These are phyloP conservation scores for Araneus ventricosus DNA, from an alignment of 1,140 invertebrate species.

Conservation along the genomic window DNA sequence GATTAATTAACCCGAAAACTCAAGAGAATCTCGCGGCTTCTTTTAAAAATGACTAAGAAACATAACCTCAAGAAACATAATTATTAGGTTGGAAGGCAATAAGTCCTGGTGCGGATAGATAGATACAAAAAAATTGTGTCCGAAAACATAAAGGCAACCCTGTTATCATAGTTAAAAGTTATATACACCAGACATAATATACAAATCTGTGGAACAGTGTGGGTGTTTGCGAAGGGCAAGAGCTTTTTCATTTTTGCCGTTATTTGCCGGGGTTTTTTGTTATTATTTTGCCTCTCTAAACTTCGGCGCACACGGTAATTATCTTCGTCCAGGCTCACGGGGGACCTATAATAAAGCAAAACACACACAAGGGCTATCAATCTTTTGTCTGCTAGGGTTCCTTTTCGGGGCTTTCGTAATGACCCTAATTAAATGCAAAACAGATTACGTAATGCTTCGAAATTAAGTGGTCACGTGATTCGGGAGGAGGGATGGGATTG, in stretches of 20 bases:
- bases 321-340: conserved; percentile 17
- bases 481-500: background rate
- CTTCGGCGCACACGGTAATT: conserved; percentile 37
- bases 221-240: conserved; percentile 24
- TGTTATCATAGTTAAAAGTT: conserved; percentile 40
- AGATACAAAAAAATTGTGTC: background rate
- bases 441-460: conserved; percentile 61
- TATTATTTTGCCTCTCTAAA: conserved; percentile 16
- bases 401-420: conserved; percentile 59
- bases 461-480: conserved; percentile 70
- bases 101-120: background rate
- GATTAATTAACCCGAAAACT: conserved; percentile 42
- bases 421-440: conserved; percentile 72
- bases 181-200: conserved; percentile 27
- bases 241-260: conserved; percentile 8
- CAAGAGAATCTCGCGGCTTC: background rate
- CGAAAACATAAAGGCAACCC: background rate
- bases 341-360: conserved; percentile 59
- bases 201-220: conserved; percentile 16
- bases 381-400: conserved; percentile 45
- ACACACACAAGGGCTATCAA: conserved; percentile 51
- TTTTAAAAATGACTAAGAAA: conserved; percentile 8
- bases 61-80: conserved; percentile 41
- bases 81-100: conserved; percentile 29
- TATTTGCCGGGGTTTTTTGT: background rate